A percentile compares a stretch with the other conserved stretches of the same genome.
Conservation (phyloP, 2,113 vertebrate genomes). For the Oncorhynchus gorbuscha region DNA sequence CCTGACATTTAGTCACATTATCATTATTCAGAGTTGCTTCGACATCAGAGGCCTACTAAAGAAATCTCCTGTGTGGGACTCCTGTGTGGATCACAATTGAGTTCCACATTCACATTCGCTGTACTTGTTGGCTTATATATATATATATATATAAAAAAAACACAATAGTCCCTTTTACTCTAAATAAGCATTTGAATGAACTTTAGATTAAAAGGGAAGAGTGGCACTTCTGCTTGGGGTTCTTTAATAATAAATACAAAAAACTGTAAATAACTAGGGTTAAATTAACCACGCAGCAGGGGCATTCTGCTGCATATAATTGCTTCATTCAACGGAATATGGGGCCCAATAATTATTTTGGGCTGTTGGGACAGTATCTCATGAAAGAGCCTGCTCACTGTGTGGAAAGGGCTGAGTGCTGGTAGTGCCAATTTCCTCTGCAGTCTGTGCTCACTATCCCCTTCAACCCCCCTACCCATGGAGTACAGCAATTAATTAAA, state of each 20-base stretch:
- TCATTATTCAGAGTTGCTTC: too few relatives aligned
- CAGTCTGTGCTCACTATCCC: background rate
- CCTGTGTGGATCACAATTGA: too few relatives aligned
- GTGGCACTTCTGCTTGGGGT: background rate
- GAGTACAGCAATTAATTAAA: conserved; percentile 68
- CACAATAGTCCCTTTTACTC: background rate
- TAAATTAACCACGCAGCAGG: conserved; percentile 3
- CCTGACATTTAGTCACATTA: too few relatives aligned
- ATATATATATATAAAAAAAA: too few relatives aligned
- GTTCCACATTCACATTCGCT: background rate
- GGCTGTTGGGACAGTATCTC: conserved; percentile 2
- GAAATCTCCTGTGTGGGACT: too few relatives aligned
- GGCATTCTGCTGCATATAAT: conserved; percentile 28
- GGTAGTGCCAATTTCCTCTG: conserved; percentile 14
- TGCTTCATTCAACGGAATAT: conserved; percentile 35
- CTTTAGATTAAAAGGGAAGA: conserved; percentile 24
- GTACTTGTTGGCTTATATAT: background rate
- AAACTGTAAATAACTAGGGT: conserved; percentile 5
- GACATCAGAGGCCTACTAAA: too few relatives aligned
- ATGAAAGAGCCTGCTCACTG: conserved; percentile 17
- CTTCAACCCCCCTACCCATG: conserved; percentile 20
- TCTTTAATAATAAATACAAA: background rate
- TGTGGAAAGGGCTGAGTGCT: conserved; percentile 2
- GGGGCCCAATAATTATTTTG: conserved; percentile 26
- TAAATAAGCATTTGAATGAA: conserved; percentile 24